Evolutionary conservation across 2,797 vertebrate genomes (phyloP).

Genomic region (Valencia hispanica): DNA sequence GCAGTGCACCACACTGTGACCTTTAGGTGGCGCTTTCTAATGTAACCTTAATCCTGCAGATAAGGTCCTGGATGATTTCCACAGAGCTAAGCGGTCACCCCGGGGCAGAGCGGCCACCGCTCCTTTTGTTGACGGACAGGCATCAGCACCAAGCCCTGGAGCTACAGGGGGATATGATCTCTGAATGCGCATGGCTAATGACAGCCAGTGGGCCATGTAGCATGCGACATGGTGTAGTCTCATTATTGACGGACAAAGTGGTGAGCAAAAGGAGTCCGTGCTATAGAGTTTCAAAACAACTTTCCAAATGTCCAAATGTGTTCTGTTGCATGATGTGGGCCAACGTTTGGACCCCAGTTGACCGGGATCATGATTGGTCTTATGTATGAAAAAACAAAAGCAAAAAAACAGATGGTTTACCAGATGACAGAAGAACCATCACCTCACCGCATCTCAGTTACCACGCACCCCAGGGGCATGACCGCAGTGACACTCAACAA

Average conservation of each 20-base stretch:
- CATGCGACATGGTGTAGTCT: slow-evolving; percentile 56
- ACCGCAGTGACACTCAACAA: slow-evolving; percentile 7
- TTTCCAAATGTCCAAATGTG: slow-evolving; percentile 9
- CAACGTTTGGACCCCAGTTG: slow-evolving; percentile 14
- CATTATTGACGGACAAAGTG: slow-evolving; percentile 51
- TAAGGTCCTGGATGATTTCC: slow-evolving; percentile 11
- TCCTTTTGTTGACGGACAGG: slow-evolving; percentile 34
- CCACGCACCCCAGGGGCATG: slow-evolving; percentile 18
- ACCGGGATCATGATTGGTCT: neutral
- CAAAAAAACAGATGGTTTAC: slow-evolving; percentile 11
- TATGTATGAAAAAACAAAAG: slow-evolving; percentile 6
- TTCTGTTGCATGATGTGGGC: neutral
- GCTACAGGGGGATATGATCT: slow-evolving; percentile 3
- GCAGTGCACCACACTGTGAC: slow-evolving; percentile 3
- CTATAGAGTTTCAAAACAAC: slow-evolving; percentile 74
- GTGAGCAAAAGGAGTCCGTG: slow-evolving; percentile 31
- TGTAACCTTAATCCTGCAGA: slow-evolving; percentile 14
- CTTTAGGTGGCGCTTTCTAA: slow-evolving; percentile 7
- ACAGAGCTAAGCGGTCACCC: neutral
- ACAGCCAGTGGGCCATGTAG: slow-evolving; percentile 20
- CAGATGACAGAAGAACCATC: slow-evolving; percentile 35
- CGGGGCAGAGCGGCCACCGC: neutral
- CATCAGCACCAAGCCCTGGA: slow-evolving; percentile 12
- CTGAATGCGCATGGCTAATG: slow-evolving; percentile 28
- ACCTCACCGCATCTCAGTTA: slow-evolving; percentile 26